Percentiles rank a stretch among this genome's conserved stretches.
These are phyloP conservation scores for Polypterus senegalus DNA, from an alignment of 2,113 vertebrate genomes.

Conservation along the genomic window DNA sequence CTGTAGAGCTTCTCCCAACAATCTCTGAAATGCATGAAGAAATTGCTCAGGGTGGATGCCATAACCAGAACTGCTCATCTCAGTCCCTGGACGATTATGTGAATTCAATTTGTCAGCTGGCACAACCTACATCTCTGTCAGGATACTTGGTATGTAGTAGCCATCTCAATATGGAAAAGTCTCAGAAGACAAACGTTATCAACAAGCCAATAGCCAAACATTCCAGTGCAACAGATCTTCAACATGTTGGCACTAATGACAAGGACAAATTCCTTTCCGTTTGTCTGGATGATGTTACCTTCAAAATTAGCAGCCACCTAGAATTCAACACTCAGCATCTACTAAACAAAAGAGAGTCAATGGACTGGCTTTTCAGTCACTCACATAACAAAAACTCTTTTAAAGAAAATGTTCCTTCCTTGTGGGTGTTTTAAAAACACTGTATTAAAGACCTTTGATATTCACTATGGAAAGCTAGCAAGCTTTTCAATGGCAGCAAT, in stretches of 20 bases:
- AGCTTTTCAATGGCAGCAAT: no score
- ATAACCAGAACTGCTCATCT: conserved; percentile 17
- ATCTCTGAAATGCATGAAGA: conserved; percentile 54
- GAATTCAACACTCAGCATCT: conserved; percentile 24
- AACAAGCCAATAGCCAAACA: conserved; percentile 40
- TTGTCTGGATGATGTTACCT: conserved; percentile 32
- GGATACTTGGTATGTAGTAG: conserved; percentile 29
- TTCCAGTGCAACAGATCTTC: conserved; percentile 16
- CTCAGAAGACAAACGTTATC: conserved; percentile 32
- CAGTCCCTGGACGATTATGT: conserved; percentile 52
- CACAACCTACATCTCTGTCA: conserved; percentile 24
- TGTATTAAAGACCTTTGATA: no score
- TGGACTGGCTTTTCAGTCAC: conserved; percentile 56
- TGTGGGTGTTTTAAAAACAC: conserved; percentile 18
- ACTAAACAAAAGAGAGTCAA: conserved; percentile 36
- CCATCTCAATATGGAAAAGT: conserved; percentile 29
- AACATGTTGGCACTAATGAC: background rate
- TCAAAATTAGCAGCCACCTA: conserved; percentile 23
- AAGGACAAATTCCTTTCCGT: conserved; percentile 11
- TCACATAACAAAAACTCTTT: conserved; percentile 30
- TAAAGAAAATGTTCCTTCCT: conserved; percentile 14
- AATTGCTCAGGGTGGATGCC: conserved; percentile 12
- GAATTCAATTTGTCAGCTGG: conserved; percentile 50
- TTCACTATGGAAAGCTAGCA: no score
- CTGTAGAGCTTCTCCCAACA: conserved; percentile 44